Evolutionary conservation across 2,113 vertebrate genomes (phyloP), one percentile per base, ranked within the genome.

Genomic region (Microcebus lehilahytsara): DNA sequence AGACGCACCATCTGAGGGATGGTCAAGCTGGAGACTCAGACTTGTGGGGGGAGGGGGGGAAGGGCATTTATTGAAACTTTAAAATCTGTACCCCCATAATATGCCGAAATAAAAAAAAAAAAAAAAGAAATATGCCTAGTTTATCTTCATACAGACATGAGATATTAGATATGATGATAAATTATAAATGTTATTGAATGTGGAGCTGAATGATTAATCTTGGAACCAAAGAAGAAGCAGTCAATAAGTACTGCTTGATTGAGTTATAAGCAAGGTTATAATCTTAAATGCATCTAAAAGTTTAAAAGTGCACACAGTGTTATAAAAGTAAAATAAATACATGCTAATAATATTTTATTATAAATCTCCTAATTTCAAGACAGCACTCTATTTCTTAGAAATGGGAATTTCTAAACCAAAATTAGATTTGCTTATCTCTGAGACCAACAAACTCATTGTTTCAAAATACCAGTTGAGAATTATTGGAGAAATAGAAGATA

Each of bases 211-310:
- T 88, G 42, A 94, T 96, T 91, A 95, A 88, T 20, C 3, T 77
- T 60, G 11, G 27, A 84, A 49, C 25, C 60, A 88, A 93, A 71
- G 11, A 78, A 5, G 13, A 74, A 91, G 46, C 14, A 74, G n/a
- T 71, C 94, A 95, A 78, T 93, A 96, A 96, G 86, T 90, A 95
- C 11, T 85, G 3, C 30, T 40, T 97, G 69, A 92, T 37, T 93
- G 75, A 97, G 90, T 80, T 95, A 91, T 13, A 91, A 67, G 5
- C 7, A 85, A 34, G 25, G 6, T 37, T 94, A 22, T 51, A 90
- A 92, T 58, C 46, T 72, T 94, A 85, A 92, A 85, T 78, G 42
- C 2, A 92, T 67, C 75, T 67, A 88, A 83, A 95, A 49, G 32
- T 51, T 95, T 7, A 16, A 32, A 66, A 83, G 85, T 53, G 1